Conservation (phyloP, 2,888 invertebrate genomes). For the Chrysolina oricalcia region DNA sequence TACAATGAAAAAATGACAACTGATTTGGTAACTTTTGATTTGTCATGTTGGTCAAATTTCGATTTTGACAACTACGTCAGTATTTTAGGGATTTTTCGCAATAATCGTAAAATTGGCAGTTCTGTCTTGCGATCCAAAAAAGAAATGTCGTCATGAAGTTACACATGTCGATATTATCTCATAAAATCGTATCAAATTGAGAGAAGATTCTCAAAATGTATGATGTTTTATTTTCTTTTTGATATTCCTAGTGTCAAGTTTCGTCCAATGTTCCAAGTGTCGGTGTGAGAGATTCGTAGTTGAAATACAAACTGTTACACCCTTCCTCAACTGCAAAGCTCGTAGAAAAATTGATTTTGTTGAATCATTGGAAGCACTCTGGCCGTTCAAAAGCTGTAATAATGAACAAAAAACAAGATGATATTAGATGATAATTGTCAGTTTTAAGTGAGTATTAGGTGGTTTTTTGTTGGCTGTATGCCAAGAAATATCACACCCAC, state of each 20-base stretch:
- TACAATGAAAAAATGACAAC: neutral
- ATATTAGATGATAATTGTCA: conserved; percentile 67
- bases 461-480: conserved; percentile 66
- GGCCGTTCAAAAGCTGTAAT: conserved; percentile 38
- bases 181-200: conserved; percentile 61
- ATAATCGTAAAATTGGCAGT: conserved; percentile 49
- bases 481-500: conserved; percentile 69
- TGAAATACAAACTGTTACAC: conserved; percentile 60
- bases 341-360: conserved; percentile 61
- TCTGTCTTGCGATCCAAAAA: conserved; percentile 60
- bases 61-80: conserved; percentile 47
- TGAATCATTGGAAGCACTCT: conserved; percentile 48
- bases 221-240: conserved; percentile 53
- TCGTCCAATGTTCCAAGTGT: conserved; percentile 53
- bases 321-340: conserved; percentile 63
- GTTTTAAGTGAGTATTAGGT: conserved; percentile 68
- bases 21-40: conserved; percentile 15
- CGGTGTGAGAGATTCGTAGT: conserved; percentile 45
- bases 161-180: conserved; percentile 72
- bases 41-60: conserved; percentile 30
- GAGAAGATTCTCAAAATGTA: conserved; percentile 60
- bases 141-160: conserved; percentile 71
- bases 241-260: conserved; percentile 60
- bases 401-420: conserved; percentile 58
- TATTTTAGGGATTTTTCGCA: conserved; percentile 47